Percentiles rank a stretch among this genome's conserved stretches.
Conservation (phyloP, 2,888 invertebrate genomes). For the Dolichomitus sp. region DNA sequence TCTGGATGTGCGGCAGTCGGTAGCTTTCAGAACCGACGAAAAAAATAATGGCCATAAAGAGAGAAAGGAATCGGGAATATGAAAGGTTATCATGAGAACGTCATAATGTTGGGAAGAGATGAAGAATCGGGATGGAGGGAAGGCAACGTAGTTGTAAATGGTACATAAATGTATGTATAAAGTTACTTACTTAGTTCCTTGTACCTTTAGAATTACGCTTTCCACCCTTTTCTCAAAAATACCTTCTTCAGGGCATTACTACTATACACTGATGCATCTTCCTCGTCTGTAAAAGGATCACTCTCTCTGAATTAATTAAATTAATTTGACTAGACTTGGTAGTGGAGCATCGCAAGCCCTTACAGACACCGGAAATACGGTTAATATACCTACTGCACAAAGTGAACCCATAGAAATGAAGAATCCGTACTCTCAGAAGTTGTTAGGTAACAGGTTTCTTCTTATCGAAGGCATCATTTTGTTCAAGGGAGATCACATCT, state of each 20-base stretch:
- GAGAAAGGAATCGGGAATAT: not conserved
- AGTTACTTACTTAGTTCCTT: slow-evolving; percentile 38
- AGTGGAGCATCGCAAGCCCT: slow-evolving; percentile 26
- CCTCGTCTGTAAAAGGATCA: slow-evolving; percentile 43
- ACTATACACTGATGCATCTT: slow-evolving; percentile 20
- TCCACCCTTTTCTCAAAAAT: slow-evolving; percentile 35
- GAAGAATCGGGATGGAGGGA: not conserved
- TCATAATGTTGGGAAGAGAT: not conserved
- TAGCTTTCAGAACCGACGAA: not conserved
- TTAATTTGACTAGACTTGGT: slow-evolving; percentile 50
- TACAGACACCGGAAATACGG: slow-evolving; percentile 3
- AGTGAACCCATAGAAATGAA: slow-evolving; percentile 1
- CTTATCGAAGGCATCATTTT: not conserved
- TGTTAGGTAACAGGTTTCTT: not conserved
- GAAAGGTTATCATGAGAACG: not conserved
- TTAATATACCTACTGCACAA: not conserved
- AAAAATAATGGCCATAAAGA: too few species aligned
- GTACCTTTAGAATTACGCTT: slow-evolving; percentile 38
- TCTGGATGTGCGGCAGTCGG: not conserved
- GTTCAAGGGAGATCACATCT: too few species aligned
- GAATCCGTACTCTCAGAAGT: not conserved
- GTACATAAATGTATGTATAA: slow-evolving; percentile 17
- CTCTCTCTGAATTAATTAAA: slow-evolving; percentile 56
- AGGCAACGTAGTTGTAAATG: not conserved
- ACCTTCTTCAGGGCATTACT: not conserved